phyloP scores from a whole-genome alignment of 2,888 invertebrate genomes.

The Antheraea assamensis region DNA sequence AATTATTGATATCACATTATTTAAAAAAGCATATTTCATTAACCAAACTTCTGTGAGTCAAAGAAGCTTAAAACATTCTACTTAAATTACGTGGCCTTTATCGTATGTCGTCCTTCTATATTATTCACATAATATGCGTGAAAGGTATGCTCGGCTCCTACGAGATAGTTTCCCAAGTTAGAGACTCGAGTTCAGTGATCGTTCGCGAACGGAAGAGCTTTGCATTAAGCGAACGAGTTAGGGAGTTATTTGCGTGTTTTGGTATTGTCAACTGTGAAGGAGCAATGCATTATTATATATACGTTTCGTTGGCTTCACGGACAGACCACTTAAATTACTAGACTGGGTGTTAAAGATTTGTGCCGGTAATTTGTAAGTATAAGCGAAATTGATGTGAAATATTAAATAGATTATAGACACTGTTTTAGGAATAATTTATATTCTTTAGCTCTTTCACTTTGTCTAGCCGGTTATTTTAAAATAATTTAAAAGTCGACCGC shows the following conservation, averaged over 20 bases:
- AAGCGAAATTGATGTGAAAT: no score
- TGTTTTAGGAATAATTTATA: background rate
- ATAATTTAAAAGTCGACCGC: background rate
- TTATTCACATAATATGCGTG: background rate
- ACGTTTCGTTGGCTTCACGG: background rate
- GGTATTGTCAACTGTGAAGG: background rate
- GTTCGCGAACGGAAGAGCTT: background rate
- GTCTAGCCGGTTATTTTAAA: background rate
- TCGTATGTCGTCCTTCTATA: background rate
- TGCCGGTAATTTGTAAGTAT: background rate
- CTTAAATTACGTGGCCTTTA: background rate
- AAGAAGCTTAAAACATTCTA: no score
- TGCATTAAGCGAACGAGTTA: background rate
- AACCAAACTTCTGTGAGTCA: no score
- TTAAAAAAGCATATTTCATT: no score
- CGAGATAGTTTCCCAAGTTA: background rate
- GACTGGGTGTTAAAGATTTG: background rate
- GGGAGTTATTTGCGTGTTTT: slow-evolving; percentile 1
- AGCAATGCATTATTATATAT: background rate
- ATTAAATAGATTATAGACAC: no score
- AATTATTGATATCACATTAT: no score
- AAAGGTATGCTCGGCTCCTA: background rate
- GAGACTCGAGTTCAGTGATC: background rate
- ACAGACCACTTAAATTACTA: background rate
- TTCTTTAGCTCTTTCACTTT: background rate